Evolutionary conservation across 2,888 invertebrate genomes (phyloP).

Genomic region (Bombyx huttoni): DNA sequence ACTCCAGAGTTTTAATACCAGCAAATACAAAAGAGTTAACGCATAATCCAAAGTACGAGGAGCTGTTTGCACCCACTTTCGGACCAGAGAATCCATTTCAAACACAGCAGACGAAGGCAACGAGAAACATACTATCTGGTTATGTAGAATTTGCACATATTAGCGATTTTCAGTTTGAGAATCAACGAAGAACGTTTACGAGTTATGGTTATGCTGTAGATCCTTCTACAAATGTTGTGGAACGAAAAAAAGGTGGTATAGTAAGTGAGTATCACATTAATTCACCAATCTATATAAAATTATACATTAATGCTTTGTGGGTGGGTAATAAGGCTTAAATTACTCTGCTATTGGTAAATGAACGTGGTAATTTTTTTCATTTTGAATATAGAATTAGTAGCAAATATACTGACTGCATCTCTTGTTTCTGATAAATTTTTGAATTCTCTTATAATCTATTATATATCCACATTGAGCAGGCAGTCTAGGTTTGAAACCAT

Average conservation of each 20-base stretch:
- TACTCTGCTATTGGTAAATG: too few species aligned
- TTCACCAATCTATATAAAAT: neutral
- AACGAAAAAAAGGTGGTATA: slow-evolving; percentile 50
- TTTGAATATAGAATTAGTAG: too few species aligned
- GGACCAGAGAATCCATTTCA: slow-evolving; percentile 96
- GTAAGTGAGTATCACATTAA: slow-evolving; percentile 47
- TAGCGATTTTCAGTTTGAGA: slow-evolving; percentile 97
- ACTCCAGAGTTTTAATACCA: slow-evolving; percentile 81
- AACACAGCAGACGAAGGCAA: slow-evolving; percentile 89
- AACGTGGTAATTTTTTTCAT: too few species aligned
- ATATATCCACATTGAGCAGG: too few species aligned
- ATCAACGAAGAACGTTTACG: slow-evolving; percentile 93
- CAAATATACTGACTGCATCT: too few species aligned
- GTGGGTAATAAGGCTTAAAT: too few species aligned
- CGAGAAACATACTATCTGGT: slow-evolving; percentile 93
- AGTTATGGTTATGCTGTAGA: slow-evolving; percentile 97
- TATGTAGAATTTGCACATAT: slow-evolving; percentile 96
- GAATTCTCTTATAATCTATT: too few species aligned
- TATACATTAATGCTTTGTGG: too few species aligned
- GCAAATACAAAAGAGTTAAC: slow-evolving; percentile 83
- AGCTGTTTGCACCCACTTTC: slow-evolving; percentile 90
- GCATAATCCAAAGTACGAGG: slow-evolving; percentile 95
- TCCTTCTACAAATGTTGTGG: slow-evolving; percentile 83
- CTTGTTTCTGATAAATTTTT: too few species aligned
- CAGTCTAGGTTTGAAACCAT: too few species aligned